A percentile compares a stretch with the other conserved stretches of the same genome.
Conservation (phyloP, 2,113 vertebrate species). For the Hippotragus niger region DNA sequence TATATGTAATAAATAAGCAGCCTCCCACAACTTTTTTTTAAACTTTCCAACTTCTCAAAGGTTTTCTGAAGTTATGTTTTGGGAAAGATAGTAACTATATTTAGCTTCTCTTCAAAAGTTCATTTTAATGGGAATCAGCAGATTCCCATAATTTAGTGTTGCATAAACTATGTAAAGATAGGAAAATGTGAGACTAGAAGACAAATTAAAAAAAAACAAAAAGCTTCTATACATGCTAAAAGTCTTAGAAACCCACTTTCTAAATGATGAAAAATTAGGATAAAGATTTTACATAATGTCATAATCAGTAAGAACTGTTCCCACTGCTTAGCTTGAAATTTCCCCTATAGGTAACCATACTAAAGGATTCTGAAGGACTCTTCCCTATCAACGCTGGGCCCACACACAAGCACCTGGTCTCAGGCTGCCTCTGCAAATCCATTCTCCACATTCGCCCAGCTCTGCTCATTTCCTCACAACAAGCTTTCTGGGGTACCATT, state of each 20-base stretch:
- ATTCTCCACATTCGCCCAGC: background rate
- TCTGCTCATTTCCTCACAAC: accelerated
- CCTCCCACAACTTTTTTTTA: background rate
- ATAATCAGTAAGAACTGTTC: background rate
- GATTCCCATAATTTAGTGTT: background rate
- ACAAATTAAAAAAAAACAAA: background rate
- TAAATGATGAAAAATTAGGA: background rate
- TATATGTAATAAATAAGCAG: accelerated
- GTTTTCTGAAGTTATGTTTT: background rate
- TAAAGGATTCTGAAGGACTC: background rate
- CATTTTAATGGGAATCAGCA: background rate
- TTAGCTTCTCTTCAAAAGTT: constrained; percentile 11
- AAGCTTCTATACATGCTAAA: background rate
- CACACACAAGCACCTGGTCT: too few relatives aligned
- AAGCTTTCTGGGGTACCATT: background rate
- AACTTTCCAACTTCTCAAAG: background rate
- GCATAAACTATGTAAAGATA: background rate
- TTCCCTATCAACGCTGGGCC: background rate
- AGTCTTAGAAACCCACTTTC: background rate
- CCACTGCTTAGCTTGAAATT: background rate
- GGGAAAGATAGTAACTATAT: background rate
- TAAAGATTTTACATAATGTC: background rate
- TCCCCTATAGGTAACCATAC: background rate
- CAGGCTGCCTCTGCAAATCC: accelerated
- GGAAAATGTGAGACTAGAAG: background rate